Conservation (phyloP, 2,797 vertebrate genomes). For the Hemibagrus guttatus region DNA sequence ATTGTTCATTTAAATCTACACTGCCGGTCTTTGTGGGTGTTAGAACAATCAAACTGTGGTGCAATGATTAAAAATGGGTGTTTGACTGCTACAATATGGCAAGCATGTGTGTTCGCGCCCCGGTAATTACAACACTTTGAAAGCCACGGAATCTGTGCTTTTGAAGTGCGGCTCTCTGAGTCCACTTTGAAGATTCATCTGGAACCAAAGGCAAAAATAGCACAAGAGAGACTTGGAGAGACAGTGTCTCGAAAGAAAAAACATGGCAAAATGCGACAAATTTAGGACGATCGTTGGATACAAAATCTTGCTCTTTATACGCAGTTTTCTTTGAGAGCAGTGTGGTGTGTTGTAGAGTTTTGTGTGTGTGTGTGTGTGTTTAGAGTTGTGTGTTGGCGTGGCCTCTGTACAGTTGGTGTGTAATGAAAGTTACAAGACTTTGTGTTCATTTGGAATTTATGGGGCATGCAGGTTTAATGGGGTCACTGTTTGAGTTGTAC, state of each 20-base stretch:
- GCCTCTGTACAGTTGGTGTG: neutral
- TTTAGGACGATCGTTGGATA: neutral
- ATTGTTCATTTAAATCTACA: conserved; percentile 9
- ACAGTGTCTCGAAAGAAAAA: neutral
- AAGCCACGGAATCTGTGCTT: conserved; percentile 66
- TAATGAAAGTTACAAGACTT: conserved; percentile 42
- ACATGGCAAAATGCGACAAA: neutral
- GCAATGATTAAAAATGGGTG: conserved; percentile 67
- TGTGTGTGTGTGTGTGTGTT: conserved; percentile 2
- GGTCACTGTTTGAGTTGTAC: conserved; percentile 57
- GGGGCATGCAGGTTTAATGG: conserved; percentile 67
- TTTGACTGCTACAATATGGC: conserved; percentile 64
- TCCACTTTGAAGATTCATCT: conserved; percentile 68
- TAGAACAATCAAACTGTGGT: conserved; percentile 51
- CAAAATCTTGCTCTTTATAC: neutral
- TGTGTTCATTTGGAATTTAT: conserved; percentile 67
- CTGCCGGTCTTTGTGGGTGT: conserved; percentile 59
- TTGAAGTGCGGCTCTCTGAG: conserved; percentile 67
- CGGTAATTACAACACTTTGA: conserved; percentile 74
- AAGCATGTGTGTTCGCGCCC: conserved; percentile 67
- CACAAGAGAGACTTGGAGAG: neutral
- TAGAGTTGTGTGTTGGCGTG: conserved; percentile 34
- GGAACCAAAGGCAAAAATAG: conserved; percentile 54
- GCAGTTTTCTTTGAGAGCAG: neutral
- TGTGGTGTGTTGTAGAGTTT: neutral